phyloP scores from a whole-genome alignment of 2,888 invertebrate genomes.

The Neria commutata region DNA sequence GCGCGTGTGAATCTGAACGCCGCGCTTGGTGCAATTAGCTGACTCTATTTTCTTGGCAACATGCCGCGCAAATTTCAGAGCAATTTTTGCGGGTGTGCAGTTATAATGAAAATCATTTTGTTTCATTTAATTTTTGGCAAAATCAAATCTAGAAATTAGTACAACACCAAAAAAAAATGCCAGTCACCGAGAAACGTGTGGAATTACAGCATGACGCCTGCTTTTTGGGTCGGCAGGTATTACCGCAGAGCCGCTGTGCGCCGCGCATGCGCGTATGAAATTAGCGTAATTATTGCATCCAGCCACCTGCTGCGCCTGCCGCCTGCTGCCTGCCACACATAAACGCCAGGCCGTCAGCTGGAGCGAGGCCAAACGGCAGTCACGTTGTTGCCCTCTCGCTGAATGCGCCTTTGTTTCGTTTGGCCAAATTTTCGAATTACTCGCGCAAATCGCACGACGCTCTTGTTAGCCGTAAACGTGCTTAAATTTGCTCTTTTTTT shows the following conservation, averaged over 20 bases:
- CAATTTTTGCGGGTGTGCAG: neutral
- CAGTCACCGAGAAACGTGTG: too few species aligned
- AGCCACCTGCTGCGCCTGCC: constrained; percentile 47
- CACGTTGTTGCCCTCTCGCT: constrained; percentile 55
- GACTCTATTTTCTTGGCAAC: constrained; percentile 9
- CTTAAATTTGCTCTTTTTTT: constrained; percentile 5
- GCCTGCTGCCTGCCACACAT: constrained; percentile 12
- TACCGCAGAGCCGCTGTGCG: neutral
- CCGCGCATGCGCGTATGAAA: neutral
- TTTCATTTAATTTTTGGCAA: neutral
- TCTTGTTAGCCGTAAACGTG: neutral
- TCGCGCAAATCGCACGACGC: neutral
- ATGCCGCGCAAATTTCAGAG: neutral
- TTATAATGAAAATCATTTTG: neutral
- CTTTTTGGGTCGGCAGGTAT: too few species aligned
- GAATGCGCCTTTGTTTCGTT: neutral
- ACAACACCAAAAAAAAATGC: too few species aligned
- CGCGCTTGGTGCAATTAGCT: constrained; percentile 14
- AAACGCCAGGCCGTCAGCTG: constrained; percentile 2
- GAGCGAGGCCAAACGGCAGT: constrained; percentile 31
- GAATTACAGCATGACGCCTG: too few species aligned
- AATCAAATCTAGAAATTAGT: too few species aligned
- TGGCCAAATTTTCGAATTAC: constrained; percentile 10
- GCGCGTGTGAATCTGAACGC: constrained; percentile 16
- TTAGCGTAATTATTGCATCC: constrained; percentile 28